Conservation (phyloP, 2,888 invertebrate genomes). For the Rhagonycha fulva region DNA sequence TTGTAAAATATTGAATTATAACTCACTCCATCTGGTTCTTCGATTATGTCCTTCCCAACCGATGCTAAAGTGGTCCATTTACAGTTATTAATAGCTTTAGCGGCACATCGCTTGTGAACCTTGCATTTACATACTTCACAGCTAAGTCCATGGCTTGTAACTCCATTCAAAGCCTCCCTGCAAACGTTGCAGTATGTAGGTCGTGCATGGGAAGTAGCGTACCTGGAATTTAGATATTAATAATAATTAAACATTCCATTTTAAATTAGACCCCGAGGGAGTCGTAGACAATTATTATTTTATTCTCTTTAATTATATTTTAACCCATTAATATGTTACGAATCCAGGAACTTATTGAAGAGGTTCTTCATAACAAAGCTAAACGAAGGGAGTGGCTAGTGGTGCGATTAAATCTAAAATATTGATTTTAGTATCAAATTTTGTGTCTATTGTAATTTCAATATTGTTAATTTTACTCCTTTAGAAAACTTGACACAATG, state of each 20-base stretch:
- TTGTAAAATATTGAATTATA: background rate
- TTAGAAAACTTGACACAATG: background rate
- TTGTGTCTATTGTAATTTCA: background rate
- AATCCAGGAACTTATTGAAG: background rate
- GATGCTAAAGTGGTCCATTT: conserved; percentile 97
- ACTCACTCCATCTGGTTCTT: conserved; percentile 87
- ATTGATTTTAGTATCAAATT: background rate
- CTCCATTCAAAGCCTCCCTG: conserved; percentile 87
- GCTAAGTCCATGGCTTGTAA: conserved; percentile 93
- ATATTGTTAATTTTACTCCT: background rate
- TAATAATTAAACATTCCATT: background rate
- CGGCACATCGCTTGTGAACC: conserved; percentile 93
- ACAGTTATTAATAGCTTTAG: conserved; percentile 91
- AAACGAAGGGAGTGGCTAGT: background rate
- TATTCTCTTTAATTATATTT: background rate
- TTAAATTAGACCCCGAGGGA: background rate
- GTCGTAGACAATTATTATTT: background rate
- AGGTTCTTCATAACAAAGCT: background rate
- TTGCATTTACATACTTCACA: conserved; percentile 98
- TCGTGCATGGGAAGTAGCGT: conserved; percentile 90
- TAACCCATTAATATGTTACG: background rate
- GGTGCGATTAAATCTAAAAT: background rate
- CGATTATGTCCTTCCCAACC: conserved; percentile 92
- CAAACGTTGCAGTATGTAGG: conserved; percentile 98
- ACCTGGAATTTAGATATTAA: conserved; percentile 58